Percentiles rank a stretch among this genome's conserved stretches.
Evolutionary conservation across 1,140 invertebrate species (phyloP).

Genomic region (Holotrichia oblita): DNA sequence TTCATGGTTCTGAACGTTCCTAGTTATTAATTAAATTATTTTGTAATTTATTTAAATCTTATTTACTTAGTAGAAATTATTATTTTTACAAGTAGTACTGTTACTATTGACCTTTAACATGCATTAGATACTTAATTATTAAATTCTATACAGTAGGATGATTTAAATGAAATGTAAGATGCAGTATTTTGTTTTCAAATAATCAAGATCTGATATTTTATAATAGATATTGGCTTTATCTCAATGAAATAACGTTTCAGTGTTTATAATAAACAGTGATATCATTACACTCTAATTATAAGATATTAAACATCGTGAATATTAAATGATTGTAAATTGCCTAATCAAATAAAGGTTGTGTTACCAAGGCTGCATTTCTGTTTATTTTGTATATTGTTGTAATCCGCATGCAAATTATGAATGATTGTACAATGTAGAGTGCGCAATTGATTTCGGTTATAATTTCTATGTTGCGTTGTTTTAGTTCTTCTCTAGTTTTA

Average conservation of each 20-base stretch:
- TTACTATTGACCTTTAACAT: too few relatives aligned
- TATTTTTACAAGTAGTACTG: neutral
- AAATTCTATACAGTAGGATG: too few relatives aligned
- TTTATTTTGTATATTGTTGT: neutral
- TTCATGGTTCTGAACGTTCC: constrained; percentile 53
- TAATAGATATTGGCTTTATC: neutral
- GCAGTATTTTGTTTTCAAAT: neutral
- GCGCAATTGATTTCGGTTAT: too few relatives aligned
- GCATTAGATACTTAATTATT: too few relatives aligned
- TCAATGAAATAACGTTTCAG: neutral
- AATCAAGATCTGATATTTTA: neutral
- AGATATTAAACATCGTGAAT: neutral
- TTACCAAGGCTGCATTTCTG: neutral
- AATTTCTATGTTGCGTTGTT: too few relatives aligned
- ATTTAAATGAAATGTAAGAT: too few relatives aligned
- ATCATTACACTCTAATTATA: neutral
- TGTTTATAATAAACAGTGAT: too few relatives aligned
- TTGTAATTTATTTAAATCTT: constrained; percentile 13
- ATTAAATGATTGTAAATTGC: neutral
- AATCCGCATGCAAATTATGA: too few relatives aligned
- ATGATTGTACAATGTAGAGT: too few relatives aligned
- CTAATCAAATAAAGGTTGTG: neutral
- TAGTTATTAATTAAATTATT: constrained; percentile 21
- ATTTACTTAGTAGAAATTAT: neutral
- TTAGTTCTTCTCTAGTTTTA: too few relatives aligned